phyloP scores from a whole-genome alignment of 1,140 invertebrate species.

The Steinernema khuongi region DNA sequence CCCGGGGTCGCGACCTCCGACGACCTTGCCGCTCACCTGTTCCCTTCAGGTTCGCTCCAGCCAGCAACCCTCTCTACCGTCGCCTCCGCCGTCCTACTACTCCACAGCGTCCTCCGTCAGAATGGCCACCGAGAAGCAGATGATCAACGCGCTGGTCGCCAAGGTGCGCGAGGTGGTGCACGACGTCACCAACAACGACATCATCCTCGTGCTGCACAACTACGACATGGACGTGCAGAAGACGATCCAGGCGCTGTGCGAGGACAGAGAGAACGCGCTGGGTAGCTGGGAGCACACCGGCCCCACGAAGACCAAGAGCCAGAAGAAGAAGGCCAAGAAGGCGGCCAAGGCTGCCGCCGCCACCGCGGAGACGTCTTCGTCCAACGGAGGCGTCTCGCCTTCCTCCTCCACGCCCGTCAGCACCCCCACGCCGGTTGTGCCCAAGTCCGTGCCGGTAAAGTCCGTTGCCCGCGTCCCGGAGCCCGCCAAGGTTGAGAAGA shows the following conservation, averaged over 20 bases:
- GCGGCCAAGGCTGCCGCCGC: background rate
- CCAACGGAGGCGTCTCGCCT: constrained; percentile 1
- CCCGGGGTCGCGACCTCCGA: constrained; percentile 6
- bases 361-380: background rate
- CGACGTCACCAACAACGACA: constrained; percentile 49
- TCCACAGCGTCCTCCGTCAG: background rate
- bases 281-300: constrained; percentile 47
- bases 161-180: constrained; percentile 17
- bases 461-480: background rate
- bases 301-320: constrained; percentile 39
- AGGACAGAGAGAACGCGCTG: constrained; percentile 43
- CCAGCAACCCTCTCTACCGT: constrained; percentile 2
- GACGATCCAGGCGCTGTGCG: constrained; percentile 52
- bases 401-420: background rate
- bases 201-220: constrained; percentile 56
- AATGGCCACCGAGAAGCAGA: background rate
- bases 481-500: background rate
- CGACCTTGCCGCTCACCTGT: background rate
- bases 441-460: constrained; percentile 12
- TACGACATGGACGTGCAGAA: constrained; percentile 53
- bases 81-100: background rate
- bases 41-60: background rate
- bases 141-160: background rate
- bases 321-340: constrained; percentile 35
- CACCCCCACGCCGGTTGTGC: background rate